Conservation (phyloP, 1,140 invertebrate genomes). For the Lepidotrigona ventralis region DNA sequence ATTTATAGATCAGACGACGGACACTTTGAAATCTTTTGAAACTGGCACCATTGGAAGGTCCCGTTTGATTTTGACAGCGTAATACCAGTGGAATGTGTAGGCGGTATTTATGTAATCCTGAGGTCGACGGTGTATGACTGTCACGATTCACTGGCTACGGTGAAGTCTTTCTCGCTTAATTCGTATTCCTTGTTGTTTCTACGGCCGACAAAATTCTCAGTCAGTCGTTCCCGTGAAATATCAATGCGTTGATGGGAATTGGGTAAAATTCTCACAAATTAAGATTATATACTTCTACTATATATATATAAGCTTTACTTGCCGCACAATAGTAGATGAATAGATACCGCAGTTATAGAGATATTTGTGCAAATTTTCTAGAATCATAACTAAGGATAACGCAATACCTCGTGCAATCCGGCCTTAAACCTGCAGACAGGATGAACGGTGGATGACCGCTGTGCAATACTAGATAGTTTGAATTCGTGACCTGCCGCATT, state of each 20-base stretch:
- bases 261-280: background rate
- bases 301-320: background rate
- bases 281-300: background rate
- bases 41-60: background rate
- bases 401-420: background rate
- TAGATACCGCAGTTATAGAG: background rate
- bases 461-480: slow-evolving; percentile 20
- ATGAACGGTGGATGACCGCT: slow-evolving; percentile 18
- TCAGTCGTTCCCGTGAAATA: background rate
- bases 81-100: slow-evolving; percentile 23
- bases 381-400: background rate
- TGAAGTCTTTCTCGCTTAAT: slow-evolving; percentile 18
- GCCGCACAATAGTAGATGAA: background rate
- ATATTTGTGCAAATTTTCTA: background rate
- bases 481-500: slow-evolving; percentile 24
- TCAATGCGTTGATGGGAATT: background rate
- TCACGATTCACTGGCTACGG: slow-evolving; percentile 26
- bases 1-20: background rate
- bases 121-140: slow-evolving; percentile 18
- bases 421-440: background rate
- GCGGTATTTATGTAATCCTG: slow-evolving; percentile 27
- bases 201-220: background rate
- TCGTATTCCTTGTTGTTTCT: slow-evolving; percentile 16
- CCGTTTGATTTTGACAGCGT: slow-evolving; percentile 42
- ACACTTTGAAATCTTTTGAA: background rate